Conservation (phyloP, 2,797 vertebrate species). For the Emys orbicularis region DNA sequence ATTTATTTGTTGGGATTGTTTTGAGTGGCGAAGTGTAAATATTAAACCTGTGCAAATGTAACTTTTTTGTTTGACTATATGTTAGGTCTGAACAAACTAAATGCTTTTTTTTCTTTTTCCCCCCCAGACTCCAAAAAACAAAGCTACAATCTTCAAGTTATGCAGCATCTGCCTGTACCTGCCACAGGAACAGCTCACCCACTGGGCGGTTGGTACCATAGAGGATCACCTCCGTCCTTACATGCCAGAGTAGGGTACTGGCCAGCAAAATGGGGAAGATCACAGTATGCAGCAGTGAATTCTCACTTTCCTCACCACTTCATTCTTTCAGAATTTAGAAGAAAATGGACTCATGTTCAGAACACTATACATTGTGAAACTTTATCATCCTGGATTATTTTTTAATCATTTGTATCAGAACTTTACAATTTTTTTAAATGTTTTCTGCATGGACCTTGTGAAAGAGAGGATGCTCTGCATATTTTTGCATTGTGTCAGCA, state of each 20-base stretch:
- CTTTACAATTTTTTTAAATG: constrained; percentile 83
- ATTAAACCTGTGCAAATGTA: not conserved
- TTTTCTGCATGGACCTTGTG: constrained; percentile 86
- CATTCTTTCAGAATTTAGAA: constrained; percentile 89
- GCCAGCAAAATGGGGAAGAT: constrained; percentile 90
- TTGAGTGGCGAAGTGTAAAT: not conserved
- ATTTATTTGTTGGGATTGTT: not conserved
- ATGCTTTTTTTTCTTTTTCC: constrained; percentile 21
- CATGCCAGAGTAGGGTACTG: constrained; percentile 95
- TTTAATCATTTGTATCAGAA: constrained; percentile 85
- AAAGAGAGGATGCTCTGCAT: constrained; percentile 86
- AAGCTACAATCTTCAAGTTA: constrained; percentile 99
- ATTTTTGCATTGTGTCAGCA: constrained; percentile 82
- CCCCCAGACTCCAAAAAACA: constrained; percentile 97
- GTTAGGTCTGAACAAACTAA: not conserved
- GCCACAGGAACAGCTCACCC: constrained; percentile 99
- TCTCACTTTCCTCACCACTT: constrained; percentile 90
- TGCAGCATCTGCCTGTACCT: constrained; percentile 99
- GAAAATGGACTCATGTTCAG: constrained; percentile 99
- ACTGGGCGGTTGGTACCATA: constrained; percentile 97
- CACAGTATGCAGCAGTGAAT: constrained; percentile 90
- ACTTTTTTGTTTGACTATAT: not conserved
- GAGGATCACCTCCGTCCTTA: constrained; percentile 99
- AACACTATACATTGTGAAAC: constrained; percentile 92
- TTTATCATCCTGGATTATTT: constrained; percentile 87